A percentile compares a stretch with the other conserved stretches of the same genome.
phyloP scores from a whole-genome alignment of 1,140 invertebrate species.

The Sycophaga agraensis region DNA sequence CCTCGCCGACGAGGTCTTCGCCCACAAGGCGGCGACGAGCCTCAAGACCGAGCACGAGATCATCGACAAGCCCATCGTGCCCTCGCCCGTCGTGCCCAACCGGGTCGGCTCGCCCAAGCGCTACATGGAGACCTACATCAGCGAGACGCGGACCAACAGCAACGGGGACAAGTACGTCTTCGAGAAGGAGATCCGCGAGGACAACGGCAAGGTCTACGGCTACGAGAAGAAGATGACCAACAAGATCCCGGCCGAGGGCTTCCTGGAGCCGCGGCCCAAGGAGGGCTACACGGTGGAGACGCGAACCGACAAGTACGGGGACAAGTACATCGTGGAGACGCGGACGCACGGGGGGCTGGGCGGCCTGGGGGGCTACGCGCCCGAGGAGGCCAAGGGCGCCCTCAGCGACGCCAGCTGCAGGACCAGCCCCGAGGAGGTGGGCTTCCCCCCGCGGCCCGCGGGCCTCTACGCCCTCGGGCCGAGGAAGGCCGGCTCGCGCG shows the following conservation, averaged over 20 bases:
- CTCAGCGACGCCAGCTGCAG: conserved; percentile 44
- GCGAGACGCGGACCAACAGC: conserved; percentile 52
- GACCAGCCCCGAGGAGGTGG: conserved; percentile 42
- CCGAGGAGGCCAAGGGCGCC: conserved; percentile 44
- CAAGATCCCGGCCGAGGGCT: conserved; percentile 43
- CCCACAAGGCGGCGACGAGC: conserved; percentile 34
- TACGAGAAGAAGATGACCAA: conserved; percentile 54
- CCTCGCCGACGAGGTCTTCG: conserved; percentile 53
- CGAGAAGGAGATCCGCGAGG: conserved; percentile 52
- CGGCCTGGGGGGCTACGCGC: too few species aligned
- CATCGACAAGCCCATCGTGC: conserved; percentile 54
- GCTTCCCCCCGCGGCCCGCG: too few species aligned
- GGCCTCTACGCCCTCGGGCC: too few species aligned
- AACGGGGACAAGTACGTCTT: conserved; percentile 54
- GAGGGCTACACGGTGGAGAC: conserved; percentile 62
- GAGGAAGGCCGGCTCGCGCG: too few species aligned
- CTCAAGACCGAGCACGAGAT: conserved; percentile 45
- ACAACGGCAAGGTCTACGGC: conserved; percentile 52
- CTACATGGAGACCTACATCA: conserved; percentile 54
- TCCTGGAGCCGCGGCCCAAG: conserved; percentile 35
- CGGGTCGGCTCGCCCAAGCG: conserved; percentile 48
- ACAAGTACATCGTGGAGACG: conserved; percentile 62
- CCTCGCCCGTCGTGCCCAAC: conserved; percentile 50
- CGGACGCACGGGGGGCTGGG: conserved; percentile 48
- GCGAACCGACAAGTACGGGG: conserved; percentile 56